Base-by-base conservation (phyloP, 2,797 vertebrate genomes). In the Neosalanx taihuensis region DNA sequence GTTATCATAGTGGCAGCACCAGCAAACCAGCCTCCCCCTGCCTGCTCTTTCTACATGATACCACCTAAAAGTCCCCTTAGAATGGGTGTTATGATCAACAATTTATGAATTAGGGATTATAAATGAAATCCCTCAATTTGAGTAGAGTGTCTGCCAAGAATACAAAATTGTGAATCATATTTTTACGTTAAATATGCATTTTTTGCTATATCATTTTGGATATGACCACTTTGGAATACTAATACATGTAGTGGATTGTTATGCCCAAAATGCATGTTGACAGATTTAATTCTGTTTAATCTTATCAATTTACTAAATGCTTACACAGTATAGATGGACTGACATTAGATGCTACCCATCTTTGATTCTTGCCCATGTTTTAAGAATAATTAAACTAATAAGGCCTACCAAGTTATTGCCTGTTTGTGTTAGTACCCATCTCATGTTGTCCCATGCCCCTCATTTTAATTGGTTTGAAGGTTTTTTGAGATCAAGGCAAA, bases 351-450 rank as follows among this genome's bases (percentile, higher is more conserved):
- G 30, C 79, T 77, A 57, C 76, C 56, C 77, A 53, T 79, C 72
- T 79, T 75, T 81, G 70, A 26, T 70, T 72, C 66, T 56, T 69
- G 67, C 80, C 63, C 65, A 67, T 81, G 65, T 79, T 72, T 72
- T 83, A 76, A 69, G 71, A 85, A 72, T 84, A 79, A 89, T 89
- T 89, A 88, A 92, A 91, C 73, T 46, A 46, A 46, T 46, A 46
- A 46, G 74, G 71, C 77, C 77, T 84, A 85, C 49, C 41, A 6
- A 67, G 10, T 53, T 23, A 31, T 53, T 51, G 46, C 15, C 26
- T 33, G 33, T 67, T 26, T 33, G 6, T 60, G 58, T 30, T 60
- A 1, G 23, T 26, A 12, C 58, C 58, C 23, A 59, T 26, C 57
- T 26, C 26, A 60, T 15, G 7, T 60, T 23, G 9, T 13, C 41